Evolutionary conservation across 2,797 vertebrate species (phyloP).

Genomic region (Tauraco hartlaubi): DNA sequence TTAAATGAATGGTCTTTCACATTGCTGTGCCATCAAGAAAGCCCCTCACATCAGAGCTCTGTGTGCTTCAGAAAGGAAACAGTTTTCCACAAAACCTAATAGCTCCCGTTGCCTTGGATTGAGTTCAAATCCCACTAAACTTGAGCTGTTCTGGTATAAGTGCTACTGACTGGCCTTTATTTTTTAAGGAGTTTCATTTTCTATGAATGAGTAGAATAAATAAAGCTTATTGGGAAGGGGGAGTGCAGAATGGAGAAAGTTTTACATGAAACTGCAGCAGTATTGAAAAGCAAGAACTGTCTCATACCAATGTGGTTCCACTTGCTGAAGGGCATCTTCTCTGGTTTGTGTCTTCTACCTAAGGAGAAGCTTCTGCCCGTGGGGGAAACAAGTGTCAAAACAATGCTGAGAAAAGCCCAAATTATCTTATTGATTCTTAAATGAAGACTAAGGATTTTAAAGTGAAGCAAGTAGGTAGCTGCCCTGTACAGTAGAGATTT

Average conservation of each 20-base stretch:
- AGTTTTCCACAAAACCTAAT: not conserved
- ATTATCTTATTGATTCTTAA: not conserved
- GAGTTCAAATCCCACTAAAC: not conserved
- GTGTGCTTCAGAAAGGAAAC: not conserved
- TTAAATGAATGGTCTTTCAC: not conserved
- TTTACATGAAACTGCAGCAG: not conserved
- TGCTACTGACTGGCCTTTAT: not conserved
- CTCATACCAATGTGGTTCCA: fast-evolving
- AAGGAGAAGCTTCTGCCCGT: not conserved
- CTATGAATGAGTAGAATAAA: not conserved
- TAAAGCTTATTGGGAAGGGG: not conserved
- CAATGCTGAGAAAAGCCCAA: not conserved
- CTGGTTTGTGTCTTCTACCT: not conserved
- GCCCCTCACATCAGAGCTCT: not conserved
- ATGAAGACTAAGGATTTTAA: not conserved
- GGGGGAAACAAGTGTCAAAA: not conserved
- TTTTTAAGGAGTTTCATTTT: not conserved
- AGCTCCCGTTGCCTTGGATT: not conserved
- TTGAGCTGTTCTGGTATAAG: not conserved
- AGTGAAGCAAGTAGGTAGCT: not conserved
- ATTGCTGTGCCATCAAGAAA: not conserved
- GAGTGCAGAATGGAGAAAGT: not conserved
- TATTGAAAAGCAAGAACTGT: not conserved
- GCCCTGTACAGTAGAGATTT: not conserved
- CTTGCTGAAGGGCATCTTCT: not conserved